These are phyloP conservation scores for Magallana nippona DNA, from an alignment of 2,888 invertebrate species.

Conservation along the genomic window DNA sequence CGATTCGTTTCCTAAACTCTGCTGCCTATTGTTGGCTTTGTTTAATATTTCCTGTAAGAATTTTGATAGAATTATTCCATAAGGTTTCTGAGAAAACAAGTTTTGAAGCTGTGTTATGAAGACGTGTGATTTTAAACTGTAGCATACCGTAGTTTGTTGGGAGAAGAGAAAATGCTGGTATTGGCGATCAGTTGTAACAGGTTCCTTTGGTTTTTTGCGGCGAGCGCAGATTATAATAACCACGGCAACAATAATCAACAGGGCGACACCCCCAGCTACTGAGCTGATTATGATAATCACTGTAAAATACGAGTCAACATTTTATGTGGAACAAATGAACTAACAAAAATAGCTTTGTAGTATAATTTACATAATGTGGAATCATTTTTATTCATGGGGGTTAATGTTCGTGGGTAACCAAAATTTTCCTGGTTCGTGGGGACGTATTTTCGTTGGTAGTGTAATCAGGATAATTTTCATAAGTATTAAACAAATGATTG, in stretches of 20 bases:
- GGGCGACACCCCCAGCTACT: background rate
- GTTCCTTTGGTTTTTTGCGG: constrained; percentile 14
- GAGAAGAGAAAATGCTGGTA: constrained; percentile 27
- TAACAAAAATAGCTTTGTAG: no score
- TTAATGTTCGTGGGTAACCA: no score
- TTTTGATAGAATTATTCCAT: no score
- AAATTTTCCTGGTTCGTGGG: no score
- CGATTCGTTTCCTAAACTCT: background rate
- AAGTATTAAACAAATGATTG: no score
- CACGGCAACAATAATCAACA: background rate
- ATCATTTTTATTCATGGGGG: no score
- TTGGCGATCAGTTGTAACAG: background rate
- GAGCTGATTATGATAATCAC: background rate
- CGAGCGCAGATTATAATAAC: background rate
- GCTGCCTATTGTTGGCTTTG: background rate
- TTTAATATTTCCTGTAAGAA: background rate
- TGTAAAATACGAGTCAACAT: background rate
- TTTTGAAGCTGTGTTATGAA: no score
- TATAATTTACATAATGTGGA: no score
- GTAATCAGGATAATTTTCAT: no score
- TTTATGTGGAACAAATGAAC: background rate
- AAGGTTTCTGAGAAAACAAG: no score
- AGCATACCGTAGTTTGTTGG: background rate
- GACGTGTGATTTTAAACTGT: background rate
- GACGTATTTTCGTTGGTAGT: no score